phyloP scores from a whole-genome alignment of 2,113 vertebrate genomes.

The Psilopogon haemacephalus region DNA sequence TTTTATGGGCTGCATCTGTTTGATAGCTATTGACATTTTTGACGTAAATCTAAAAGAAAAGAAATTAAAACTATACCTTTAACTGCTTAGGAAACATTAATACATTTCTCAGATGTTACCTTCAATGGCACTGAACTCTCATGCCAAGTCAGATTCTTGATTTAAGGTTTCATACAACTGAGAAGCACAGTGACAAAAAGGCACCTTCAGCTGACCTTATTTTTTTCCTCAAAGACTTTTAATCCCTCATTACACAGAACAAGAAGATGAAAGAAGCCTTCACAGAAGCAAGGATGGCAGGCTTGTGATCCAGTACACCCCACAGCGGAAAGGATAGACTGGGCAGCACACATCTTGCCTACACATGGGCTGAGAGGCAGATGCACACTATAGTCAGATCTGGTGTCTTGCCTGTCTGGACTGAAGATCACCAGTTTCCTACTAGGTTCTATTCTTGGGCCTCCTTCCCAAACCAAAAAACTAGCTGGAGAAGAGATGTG shows the following conservation, averaged over 20 bases:
- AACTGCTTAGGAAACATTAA: slow-evolving; percentile 13
- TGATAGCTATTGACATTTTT: slow-evolving; percentile 9
- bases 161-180: not conserved
- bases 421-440: not conserved
- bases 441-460: not conserved
- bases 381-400: not conserved
- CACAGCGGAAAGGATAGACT: not conserved
- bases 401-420: accelerated
- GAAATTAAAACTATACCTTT: not conserved
- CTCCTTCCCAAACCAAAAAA: not conserved
- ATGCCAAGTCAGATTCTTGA: not conserved
- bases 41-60: slow-evolving; percentile 23
- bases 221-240: slow-evolving; percentile 9
- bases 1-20: not conserved
- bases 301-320: not conserved
- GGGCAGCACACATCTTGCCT: not conserved
- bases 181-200: slow-evolving; percentile 7
- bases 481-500: not conserved
- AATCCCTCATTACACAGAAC: not conserved
- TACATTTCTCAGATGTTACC: slow-evolving; percentile 11
- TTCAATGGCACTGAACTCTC: not conserved
- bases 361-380: not conserved
- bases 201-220: not conserved
- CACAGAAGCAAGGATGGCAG: not conserved
- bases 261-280: not conserved